Percentiles rank a stretch among this genome's conserved stretches.
These are phyloP conservation scores for Antedon mediterranea DNA, from an alignment of 53 echinoderm and acorn worm genomes.

Conservation along the genomic window DNA sequence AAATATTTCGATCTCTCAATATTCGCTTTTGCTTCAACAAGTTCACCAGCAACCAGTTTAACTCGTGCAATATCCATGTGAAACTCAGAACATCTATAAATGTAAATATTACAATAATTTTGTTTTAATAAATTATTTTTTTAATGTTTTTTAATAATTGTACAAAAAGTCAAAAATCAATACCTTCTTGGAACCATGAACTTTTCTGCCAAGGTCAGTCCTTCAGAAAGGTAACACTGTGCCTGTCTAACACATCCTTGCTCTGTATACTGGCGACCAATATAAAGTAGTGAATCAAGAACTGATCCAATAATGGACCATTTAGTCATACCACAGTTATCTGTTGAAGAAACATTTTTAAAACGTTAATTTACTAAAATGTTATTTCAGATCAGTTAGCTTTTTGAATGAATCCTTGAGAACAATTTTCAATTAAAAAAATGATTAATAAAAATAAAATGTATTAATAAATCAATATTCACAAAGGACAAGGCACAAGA, in stretches of 20 bases:
- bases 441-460: too few species aligned
- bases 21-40: constrained; percentile 6
- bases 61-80: constrained; percentile 41
- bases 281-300: constrained; percentile 47
- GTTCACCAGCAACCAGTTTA: constrained; percentile 32
- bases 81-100: constrained; percentile 35
- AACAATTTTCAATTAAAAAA: too few species aligned
- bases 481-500: too few species aligned
- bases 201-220: constrained; percentile 48
- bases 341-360: too few species aligned
- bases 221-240: constrained; percentile 74
- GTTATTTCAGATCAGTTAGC: too few species aligned
- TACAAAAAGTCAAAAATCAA: background rate
- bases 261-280: constrained; percentile 42
- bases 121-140: too few species aligned
- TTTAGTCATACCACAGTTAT: constrained; percentile 26
- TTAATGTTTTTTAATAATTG: too few species aligned
- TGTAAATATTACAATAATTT: too few species aligned
- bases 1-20: constrained; percentile 4
- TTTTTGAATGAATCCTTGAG: too few species aligned
- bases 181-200: constrained; percentile 78
- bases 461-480: too few species aligned
- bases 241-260: constrained; percentile 93
- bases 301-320: constrained; percentile 68
- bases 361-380: too few species aligned